Conservation (phyloP, 2,888 invertebrate species). For the Nemoura dubitans region DNA sequence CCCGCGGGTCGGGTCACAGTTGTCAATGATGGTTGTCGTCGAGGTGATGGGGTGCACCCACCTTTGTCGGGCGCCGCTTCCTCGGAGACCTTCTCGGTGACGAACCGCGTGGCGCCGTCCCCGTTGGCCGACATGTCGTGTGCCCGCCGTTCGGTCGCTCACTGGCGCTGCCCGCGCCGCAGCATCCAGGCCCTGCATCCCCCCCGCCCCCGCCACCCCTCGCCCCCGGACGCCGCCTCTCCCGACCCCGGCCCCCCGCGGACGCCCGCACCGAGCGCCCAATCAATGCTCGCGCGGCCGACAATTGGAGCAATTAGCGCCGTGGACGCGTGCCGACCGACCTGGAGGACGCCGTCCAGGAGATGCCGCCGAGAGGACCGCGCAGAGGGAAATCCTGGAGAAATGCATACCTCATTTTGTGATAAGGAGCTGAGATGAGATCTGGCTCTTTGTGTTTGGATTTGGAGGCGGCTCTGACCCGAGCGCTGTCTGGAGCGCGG, state of each 20-base stretch:
- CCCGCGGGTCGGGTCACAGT: neutral
- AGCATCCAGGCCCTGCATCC: constrained; percentile 12
- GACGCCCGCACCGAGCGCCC: neutral
- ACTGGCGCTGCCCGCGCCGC: constrained; percentile 4
- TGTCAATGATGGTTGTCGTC: neutral
- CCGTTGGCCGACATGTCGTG: neutral
- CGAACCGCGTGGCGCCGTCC: constrained; percentile 7
- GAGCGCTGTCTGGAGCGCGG: neutral
- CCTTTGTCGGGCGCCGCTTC: neutral
- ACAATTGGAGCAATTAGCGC: constrained; percentile 12
- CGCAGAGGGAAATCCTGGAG: no score
- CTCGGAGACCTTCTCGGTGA: constrained; percentile 12
- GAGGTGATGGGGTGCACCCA: neutral
- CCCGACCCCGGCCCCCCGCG: neutral
- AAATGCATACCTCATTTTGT: no score
- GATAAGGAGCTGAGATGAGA: no score
- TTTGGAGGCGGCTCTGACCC: neutral
- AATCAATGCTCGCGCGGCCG: neutral
- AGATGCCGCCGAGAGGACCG: neutral
- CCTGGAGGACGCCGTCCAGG: neutral
- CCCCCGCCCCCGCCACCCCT: neutral
- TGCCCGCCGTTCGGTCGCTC: neutral
- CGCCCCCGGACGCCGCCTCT: neutral
- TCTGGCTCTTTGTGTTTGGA: neutral
- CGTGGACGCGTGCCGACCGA: neutral